phyloP scores from a whole-genome alignment of 1,140 invertebrate species.

The Carcinoscorpius rotundicauda region DNA sequence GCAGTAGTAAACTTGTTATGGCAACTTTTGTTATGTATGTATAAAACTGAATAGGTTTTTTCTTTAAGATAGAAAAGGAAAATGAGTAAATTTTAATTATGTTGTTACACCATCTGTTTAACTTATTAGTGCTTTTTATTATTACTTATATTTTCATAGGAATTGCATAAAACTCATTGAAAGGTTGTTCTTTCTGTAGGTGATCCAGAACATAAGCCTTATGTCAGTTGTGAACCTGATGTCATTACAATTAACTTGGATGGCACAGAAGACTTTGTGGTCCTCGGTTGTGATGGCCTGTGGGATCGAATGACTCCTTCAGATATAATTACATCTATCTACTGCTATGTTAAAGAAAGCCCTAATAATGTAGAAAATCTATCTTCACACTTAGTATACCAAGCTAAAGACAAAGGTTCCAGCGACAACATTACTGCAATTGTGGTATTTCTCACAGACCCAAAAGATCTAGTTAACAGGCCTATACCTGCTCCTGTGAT shows the following conservation, averaged over 20 bases:
- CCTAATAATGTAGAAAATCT: conserved; percentile 25
- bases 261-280: conserved; percentile 77
- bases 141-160: too few species aligned
- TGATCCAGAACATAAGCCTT: conserved; percentile 69
- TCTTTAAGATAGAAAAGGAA: too few species aligned
- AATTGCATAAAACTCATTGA: too few species aligned
- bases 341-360: conserved; percentile 23
- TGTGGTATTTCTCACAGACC: conserved; percentile 65
- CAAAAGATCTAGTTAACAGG: neutral
- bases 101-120: too few species aligned
- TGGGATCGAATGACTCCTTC: conserved; percentile 67
- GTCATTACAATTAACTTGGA: conserved; percentile 55
- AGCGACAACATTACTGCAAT: conserved; percentile 78
- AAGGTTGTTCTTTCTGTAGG: conserved; percentile 41
- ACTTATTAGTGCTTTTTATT: too few species aligned
- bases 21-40: too few species aligned
- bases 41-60: too few species aligned
- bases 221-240: conserved; percentile 71
- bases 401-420: conserved; percentile 60
- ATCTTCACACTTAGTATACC: conserved; percentile 51
- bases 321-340: conserved; percentile 42
- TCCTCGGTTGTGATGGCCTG: conserved; percentile 83
- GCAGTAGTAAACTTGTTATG: too few species aligned
- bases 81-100: too few species aligned
- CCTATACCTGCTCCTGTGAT: neutral